These are phyloP conservation scores for Sitta europaea DNA, from an alignment of 2,113 vertebrate species.

Conservation along the genomic window DNA sequence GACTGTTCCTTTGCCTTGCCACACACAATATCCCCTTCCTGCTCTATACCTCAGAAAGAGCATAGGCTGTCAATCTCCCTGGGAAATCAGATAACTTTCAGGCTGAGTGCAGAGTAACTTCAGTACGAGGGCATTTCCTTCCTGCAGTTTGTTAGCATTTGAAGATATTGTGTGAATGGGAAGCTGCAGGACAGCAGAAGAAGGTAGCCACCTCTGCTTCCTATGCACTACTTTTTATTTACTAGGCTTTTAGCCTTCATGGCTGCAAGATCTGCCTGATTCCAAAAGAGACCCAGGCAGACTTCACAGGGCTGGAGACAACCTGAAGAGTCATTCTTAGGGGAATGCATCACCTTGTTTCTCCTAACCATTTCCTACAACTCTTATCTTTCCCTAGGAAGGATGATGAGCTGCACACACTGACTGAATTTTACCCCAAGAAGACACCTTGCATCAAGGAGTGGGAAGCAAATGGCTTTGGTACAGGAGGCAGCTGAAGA, in stretches of 20 bases:
- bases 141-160: not conserved
- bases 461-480: not conserved
- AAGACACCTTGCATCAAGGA: not conserved
- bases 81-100: not conserved
- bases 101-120: not conserved
- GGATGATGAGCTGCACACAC: not conserved
- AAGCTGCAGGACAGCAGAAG: not conserved
- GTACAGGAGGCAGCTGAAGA: not conserved
- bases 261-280: not conserved
- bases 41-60: not conserved
- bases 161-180: not conserved
- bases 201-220: not conserved
- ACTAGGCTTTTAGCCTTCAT: not conserved
- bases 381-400: not conserved
- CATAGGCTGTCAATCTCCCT: not conserved
- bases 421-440: not conserved
- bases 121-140: not conserved
- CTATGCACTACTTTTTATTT: not conserved
- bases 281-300: not conserved
- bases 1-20: not conserved
- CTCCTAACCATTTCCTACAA: not conserved
- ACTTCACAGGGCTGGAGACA: not conserved
- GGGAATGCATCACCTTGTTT: not conserved
- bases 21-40: not conserved
- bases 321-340: not conserved